Evolutionary conservation across 2,888 invertebrate species (phyloP).

Genomic region (Orthonychiurus folsomi): DNA sequence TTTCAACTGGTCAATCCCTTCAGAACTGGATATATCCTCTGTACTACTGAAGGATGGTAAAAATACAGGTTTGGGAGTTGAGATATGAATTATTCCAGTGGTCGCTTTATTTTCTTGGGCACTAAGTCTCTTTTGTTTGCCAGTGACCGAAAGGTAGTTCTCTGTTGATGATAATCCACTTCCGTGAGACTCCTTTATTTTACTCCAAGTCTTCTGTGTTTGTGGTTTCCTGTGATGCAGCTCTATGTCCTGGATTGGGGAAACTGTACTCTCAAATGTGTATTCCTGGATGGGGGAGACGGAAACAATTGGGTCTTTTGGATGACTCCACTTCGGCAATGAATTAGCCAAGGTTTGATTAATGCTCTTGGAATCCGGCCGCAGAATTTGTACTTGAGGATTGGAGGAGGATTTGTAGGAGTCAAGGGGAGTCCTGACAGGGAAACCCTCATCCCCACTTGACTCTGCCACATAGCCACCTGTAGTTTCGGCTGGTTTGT

Average conservation of each 20-base stretch:
- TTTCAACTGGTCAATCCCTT: neutral
- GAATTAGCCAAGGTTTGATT: neutral
- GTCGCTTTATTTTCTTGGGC: neutral
- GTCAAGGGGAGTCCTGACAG: neutral
- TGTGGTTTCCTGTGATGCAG: neutral
- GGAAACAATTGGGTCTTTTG: conserved; percentile 12
- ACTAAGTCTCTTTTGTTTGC: neutral
- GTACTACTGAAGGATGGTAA: neutral
- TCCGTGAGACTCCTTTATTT: conserved; percentile 12
- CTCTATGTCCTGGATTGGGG: conserved; percentile 22
- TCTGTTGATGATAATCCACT: conserved; percentile 18
- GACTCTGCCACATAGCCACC: neutral
- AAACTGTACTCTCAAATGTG: conserved; percentile 14
- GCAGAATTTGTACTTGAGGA: neutral
- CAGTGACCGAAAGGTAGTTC: neutral
- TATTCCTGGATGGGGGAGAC: conserved; percentile 23
- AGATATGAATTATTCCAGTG: neutral
- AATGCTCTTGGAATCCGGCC: neutral
- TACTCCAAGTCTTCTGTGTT: conserved; percentile 18
- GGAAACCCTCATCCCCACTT: neutral
- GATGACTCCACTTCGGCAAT: neutral
- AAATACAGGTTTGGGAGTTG: neutral
- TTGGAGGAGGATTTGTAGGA: neutral
- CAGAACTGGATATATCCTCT: neutral
- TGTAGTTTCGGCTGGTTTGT: neutral